phyloP scores from a whole-genome alignment of 2,797 vertebrate genomes.

The Danio aesculapii region DNA sequence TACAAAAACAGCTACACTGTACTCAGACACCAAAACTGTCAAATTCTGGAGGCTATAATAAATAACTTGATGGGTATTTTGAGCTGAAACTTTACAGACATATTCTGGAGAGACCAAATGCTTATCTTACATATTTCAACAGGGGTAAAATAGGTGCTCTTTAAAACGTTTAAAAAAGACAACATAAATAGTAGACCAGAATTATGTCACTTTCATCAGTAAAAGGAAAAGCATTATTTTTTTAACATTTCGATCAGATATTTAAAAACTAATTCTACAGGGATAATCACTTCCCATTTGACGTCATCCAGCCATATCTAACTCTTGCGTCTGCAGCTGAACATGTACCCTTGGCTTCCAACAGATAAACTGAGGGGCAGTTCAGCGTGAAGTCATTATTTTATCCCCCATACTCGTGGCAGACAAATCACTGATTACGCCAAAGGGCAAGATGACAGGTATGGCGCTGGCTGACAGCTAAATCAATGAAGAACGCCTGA shows the following conservation, averaged over 20 bases:
- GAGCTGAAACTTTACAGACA: too few species aligned
- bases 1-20: too few species aligned
- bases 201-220: background rate
- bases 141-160: too few species aligned
- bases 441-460: constrained; percentile 62
- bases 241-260: background rate
- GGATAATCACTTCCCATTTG: background rate
- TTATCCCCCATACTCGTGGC: constrained; percentile 40
- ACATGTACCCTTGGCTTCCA: constrained; percentile 25
- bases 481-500: constrained; percentile 61
- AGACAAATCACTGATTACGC: constrained; percentile 62
- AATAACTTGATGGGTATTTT: too few species aligned
- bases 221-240: background rate
- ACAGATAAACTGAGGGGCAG: constrained; percentile 54
- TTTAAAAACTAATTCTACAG: background rate
- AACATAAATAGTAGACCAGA: background rate
- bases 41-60: too few species aligned
- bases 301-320: constrained; percentile 16
- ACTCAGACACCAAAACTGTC: too few species aligned
- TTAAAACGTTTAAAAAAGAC: too few species aligned
- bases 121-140: too few species aligned
- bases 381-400: constrained; percentile 55
- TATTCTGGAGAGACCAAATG: too few species aligned
- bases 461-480: constrained; percentile 55
- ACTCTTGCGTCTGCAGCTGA: constrained; percentile 61